These are phyloP conservation scores for Pristionchus japonicus DNA, from an alignment of 2,888 invertebrate genomes.

Conservation along the genomic window DNA sequence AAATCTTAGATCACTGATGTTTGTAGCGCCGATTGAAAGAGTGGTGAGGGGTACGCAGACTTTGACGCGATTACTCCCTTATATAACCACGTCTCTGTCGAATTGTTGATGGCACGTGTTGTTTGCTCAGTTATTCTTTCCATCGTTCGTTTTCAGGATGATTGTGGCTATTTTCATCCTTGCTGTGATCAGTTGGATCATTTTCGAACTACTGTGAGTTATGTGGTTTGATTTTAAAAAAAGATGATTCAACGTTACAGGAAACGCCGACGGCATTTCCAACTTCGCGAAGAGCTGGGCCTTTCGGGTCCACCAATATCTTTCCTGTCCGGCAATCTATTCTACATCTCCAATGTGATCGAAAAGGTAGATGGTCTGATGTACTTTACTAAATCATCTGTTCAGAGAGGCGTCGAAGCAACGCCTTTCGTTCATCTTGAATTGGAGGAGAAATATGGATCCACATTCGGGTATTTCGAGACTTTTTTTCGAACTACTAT, in stretches of 20 bases:
- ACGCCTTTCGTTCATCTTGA: not conserved
- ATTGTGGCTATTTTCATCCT: not conserved
- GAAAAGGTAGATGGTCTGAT: not conserved
- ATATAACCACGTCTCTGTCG: too few species aligned
- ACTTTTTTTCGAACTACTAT: slow-evolving; percentile 30
- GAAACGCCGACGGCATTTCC: not conserved
- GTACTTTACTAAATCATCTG: not conserved
- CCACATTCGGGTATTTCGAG: too few species aligned
- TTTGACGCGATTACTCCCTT: not conserved
- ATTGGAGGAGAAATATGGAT: not conserved
- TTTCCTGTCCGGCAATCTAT: not conserved
- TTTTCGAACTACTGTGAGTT: not conserved
- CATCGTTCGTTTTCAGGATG: not conserved
- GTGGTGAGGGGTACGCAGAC: too few species aligned
- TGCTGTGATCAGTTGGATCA: not conserved
- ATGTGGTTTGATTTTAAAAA: not conserved
- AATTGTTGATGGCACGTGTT: too few species aligned
- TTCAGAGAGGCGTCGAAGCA: slow-evolving; percentile 4
- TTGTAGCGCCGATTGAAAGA: not conserved
- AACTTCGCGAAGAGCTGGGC: slow-evolving; percentile 33
- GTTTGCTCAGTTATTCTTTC: too few species aligned
- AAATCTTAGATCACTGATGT: not conserved
- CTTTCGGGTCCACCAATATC: not conserved
- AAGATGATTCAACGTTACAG: not conserved
- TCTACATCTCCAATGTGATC: not conserved